Conservation (phyloP, 1,140 invertebrate species). For the Trichonephila clavata region DNA sequence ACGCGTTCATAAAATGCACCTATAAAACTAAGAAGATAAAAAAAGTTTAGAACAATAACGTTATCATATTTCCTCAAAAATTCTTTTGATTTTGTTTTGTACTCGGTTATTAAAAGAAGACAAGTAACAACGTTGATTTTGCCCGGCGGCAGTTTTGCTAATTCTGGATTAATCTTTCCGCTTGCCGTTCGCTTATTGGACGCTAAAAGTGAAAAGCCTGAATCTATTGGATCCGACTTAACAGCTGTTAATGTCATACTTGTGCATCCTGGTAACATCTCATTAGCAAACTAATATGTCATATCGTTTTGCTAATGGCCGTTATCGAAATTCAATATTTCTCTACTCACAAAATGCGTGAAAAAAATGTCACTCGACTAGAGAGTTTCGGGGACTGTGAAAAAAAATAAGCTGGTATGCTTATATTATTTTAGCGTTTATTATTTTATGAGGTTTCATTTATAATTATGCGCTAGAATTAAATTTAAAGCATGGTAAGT, state of each 20-base stretch:
- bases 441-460: constrained; percentile 49
- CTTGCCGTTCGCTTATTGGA: constrained; percentile 60
- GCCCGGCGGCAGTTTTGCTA: constrained; percentile 59
- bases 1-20: not conserved
- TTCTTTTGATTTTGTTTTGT: constrained; percentile 53
- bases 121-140: constrained; percentile 58
- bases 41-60: not conserved
- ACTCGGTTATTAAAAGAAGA: constrained; percentile 65
- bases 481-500: not conserved
- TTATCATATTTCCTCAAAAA: not conserved
- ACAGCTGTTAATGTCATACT: constrained; percentile 74
- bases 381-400: not conserved
- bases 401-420: not conserved
- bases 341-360: constrained; percentile 30
- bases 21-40: constrained; percentile 9
- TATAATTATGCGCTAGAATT: not conserved
- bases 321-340: constrained; percentile 74
- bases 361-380: constrained; percentile 59
- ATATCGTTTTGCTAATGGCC: constrained; percentile 74
- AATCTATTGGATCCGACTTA: constrained; percentile 65
- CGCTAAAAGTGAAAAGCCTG: constrained; percentile 58
- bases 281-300: constrained; percentile 75
- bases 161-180: constrained; percentile 72
- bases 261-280: constrained; percentile 68
- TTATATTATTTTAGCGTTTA: constrained; percentile 47